Evolutionary conservation across 2,113 vertebrate genomes (phyloP), one percentile per base, ranked within the genome.

Genomic region (Lipophrys pholis): DNA sequence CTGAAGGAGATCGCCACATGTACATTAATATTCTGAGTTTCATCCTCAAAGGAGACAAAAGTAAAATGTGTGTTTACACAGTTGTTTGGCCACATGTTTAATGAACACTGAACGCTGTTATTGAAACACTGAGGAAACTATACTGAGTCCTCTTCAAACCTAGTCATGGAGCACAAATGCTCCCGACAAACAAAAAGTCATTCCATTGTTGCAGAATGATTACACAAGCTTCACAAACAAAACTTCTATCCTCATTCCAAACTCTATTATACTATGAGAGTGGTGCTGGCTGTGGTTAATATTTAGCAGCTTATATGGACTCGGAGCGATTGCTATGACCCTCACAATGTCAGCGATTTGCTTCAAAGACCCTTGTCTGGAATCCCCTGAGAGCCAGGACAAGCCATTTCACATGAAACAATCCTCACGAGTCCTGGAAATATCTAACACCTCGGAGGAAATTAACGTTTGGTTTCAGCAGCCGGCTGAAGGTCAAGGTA

Each of bases 401-500:
- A 49, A 57, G 42, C 36, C 30, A 16, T 78, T 78, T 8, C 8
- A 70, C 54, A 52, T 53, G 2, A 77, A 68, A 69, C 6, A 60
- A 14, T 49, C 14, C 68, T 48, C 52, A 76, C 36, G 6, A 56
- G 56, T 51, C 62, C 42, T 50, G 0, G 16, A 35, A 41, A 54
- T 46, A 42, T 74, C 39, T 1, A 0, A 52, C 11, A 46, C 61
- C 56, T 52, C 60, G 52, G n/a, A 38, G 10, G 54, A 73, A 71
- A 61, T 50, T n/a, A 58, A 49, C 16, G 7, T 43, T 73, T 57
- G 35, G 45, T 11, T 62, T 40, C 11, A 21, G 54, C 11, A 6
- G 53, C 52, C 53, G 76, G 53, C 6, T 74, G 69, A 93, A 91
- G 81, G 85, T 89, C 58, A 84, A 67, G 53, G 58, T 62, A 87